phyloP scores from a whole-genome alignment of 1,140 invertebrate genomes.

The Nixonia krombeini region DNA sequence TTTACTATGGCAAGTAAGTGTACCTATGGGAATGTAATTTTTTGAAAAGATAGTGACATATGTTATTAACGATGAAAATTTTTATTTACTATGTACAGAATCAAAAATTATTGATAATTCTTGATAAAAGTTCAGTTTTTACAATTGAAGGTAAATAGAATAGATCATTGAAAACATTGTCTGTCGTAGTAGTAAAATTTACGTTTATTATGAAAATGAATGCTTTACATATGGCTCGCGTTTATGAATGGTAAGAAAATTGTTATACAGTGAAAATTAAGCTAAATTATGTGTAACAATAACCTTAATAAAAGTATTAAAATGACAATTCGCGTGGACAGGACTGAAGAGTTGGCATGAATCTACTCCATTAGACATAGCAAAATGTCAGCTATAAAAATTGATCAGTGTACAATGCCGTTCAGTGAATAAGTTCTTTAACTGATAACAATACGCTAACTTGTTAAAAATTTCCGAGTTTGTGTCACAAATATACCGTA shows the following conservation, averaged over 20 bases:
- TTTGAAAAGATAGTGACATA: too few relatives aligned
- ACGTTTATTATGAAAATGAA: slow-evolving; percentile 68
- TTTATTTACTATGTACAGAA: too few relatives aligned
- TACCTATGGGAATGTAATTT: too few relatives aligned
- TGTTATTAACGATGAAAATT: too few relatives aligned
- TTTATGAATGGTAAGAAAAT: slow-evolving; percentile 32
- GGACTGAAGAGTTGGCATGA: too few relatives aligned
- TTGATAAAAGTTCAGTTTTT: too few relatives aligned
- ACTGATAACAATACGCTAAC: background rate
- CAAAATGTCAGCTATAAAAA: background rate
- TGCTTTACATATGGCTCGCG: slow-evolving; percentile 64
- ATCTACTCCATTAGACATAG: too few relatives aligned
- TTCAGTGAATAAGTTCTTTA: background rate
- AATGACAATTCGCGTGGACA: background rate
- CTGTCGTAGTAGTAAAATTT: slow-evolving; percentile 57
- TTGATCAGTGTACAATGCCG: background rate
- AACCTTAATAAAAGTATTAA: slow-evolving; percentile 28
- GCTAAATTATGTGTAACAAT: slow-evolving; percentile 43
- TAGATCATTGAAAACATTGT: too few relatives aligned
- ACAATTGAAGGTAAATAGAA: too few relatives aligned
- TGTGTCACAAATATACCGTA: background rate
- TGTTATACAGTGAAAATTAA: slow-evolving; percentile 49
- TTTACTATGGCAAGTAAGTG: too few relatives aligned
- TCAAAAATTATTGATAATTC: too few relatives aligned
- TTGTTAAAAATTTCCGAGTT: background rate